phyloP scores from a whole-genome alignment of 2,888 invertebrate species.

The Oscheius sp. region DNA sequence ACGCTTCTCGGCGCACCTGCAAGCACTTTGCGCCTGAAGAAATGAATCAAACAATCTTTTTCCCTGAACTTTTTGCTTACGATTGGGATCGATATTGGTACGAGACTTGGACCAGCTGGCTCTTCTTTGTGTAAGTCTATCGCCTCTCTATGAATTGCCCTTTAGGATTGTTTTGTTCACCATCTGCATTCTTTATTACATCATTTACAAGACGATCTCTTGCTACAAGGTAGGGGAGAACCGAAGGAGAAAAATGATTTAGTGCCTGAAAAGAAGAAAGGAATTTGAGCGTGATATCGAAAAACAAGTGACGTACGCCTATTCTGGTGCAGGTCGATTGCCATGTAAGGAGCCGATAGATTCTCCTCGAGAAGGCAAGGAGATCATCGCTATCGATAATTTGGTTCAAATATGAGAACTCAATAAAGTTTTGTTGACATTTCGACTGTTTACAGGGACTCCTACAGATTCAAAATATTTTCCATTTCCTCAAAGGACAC shows the following conservation, averaged over 20 bases:
- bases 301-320: neutral
- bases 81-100: no score
- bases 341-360: neutral
- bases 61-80: no score
- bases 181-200: neutral
- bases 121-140: neutral
- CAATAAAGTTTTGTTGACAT: no score
- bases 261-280: neutral
- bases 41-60: no score
- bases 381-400: neutral
- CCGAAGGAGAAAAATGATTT: neutral
- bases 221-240: no score
- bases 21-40: no score
- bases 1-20: no score
- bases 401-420: no score
- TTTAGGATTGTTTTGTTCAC: neutral
- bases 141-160: neutral
- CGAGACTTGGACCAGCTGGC: neutral
- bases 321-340: neutral
- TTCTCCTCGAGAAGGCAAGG: neutral
- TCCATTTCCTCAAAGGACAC: neutral
- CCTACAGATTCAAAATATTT: neutral
- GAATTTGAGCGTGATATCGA: no score
- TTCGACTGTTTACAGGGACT: no score
- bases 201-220: neutral